Evolutionary conservation across 1,140 invertebrate genomes (phyloP).

Genomic region (Homalodisca vitripennis): DNA sequence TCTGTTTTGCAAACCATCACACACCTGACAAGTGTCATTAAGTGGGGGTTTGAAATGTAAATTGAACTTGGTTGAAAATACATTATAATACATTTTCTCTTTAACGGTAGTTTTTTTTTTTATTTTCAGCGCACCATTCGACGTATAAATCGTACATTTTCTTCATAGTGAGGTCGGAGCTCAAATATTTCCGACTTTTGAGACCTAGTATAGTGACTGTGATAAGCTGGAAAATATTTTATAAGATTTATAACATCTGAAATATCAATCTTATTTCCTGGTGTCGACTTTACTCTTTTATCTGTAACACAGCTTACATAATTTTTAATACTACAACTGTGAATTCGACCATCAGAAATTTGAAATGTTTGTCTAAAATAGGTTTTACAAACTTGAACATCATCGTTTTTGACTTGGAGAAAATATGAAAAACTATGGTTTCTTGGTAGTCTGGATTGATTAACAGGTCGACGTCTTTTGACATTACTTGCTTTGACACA

Average conservation of each 20-base stretch:
- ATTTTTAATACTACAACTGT: conserved; percentile 32
- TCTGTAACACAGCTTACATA: conserved; percentile 30
- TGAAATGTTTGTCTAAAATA: conserved; percentile 35
- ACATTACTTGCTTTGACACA: conserved; percentile 1
- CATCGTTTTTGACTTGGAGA: neutral
- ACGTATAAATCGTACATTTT: conserved; percentile 51
- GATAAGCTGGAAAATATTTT: conserved; percentile 36
- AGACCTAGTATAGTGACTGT: conserved; percentile 43
- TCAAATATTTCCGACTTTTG: conserved; percentile 51
- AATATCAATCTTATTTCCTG: conserved; percentile 34
- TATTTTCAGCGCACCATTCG: conserved; percentile 46
- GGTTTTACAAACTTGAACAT: conserved; percentile 35
- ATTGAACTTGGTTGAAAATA: conserved; percentile 52
- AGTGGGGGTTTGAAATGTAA: conserved; percentile 49
- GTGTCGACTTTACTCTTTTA: conserved; percentile 13
- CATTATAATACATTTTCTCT: conserved; percentile 53
- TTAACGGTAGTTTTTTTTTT: conserved; percentile 46
- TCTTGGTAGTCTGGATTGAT: neutral
- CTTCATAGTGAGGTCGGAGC: conserved; percentile 49
- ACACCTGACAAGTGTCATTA: conserved; percentile 43
- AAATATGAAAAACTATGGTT: conserved; percentile 16
- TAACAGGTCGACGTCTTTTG: neutral
- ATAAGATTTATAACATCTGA: conserved; percentile 36
- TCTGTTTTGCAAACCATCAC: conserved; percentile 35
- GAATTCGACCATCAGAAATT: conserved; percentile 33